Percentiles rank a stretch among this genome's conserved stretches.
phyloP scores from a whole-genome alignment of 53 echinoderm and acorn worm species.

The Paracentrotus lividus region DNA sequence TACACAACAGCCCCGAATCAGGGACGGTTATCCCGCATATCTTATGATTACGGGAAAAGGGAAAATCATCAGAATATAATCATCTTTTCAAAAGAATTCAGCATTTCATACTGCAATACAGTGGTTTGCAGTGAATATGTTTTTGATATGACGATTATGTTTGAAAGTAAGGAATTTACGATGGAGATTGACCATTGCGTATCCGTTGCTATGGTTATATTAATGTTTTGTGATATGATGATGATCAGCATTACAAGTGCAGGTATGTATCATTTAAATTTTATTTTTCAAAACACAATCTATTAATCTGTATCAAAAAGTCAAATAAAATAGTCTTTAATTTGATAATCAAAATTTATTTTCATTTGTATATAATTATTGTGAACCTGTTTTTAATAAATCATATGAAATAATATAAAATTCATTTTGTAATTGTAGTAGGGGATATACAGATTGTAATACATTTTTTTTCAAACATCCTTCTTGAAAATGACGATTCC shows the following conservation, averaged over 20 bases:
- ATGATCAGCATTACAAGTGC: background rate
- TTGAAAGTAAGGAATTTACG: background rate
- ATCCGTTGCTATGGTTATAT: background rate
- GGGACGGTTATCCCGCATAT: background rate
- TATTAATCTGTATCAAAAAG: too few species aligned
- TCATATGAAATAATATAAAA: too few species aligned
- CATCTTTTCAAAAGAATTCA: background rate
- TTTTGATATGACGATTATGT: background rate
- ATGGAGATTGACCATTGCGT: background rate
- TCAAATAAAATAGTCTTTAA: too few species aligned
- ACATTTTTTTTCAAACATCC: too few species aligned
- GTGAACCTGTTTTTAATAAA: too few species aligned
- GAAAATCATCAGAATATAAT: background rate
- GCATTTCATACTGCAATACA: background rate
- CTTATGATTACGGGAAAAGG: background rate
- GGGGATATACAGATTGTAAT: too few species aligned
- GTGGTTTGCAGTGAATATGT: background rate
- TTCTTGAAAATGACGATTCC: too few species aligned
- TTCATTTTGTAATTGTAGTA: too few species aligned
- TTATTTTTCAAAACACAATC: too few species aligned
- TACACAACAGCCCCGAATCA: background rate
- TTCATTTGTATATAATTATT: too few species aligned
- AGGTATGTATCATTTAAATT: background rate
- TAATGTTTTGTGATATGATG: background rate
- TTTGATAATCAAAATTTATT: too few species aligned